Evolutionary conservation across 2,888 invertebrate species (phyloP).

Genomic region (Platycnemis pennipes): DNA sequence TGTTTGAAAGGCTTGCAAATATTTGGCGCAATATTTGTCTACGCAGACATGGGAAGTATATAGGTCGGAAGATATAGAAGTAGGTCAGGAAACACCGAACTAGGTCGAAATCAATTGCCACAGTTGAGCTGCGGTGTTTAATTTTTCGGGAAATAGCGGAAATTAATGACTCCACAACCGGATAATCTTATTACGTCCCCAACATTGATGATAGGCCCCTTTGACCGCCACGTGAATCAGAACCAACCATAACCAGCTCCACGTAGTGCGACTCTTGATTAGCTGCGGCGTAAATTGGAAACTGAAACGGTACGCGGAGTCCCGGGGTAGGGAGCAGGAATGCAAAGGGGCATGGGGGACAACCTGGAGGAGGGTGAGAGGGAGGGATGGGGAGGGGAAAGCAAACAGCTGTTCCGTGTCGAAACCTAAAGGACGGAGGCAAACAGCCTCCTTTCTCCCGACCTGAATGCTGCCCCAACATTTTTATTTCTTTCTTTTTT

Average conservation of each 20-base stretch:
- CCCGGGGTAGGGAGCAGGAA: not conserved
- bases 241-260: not conserved
- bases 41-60: not conserved
- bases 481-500: not conserved
- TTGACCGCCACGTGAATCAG: not conserved
- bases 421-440: slow-evolving; percentile 13
- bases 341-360: not conserved
- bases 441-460: slow-evolving; percentile 29
- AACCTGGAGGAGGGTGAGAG: not conserved
- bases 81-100: not conserved
- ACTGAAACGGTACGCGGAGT: not conserved
- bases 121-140: not conserved
- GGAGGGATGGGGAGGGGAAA: not conserved
- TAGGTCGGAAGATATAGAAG: not conserved
- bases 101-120: not conserved
- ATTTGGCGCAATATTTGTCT: no score
- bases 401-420: slow-evolving; percentile 36
- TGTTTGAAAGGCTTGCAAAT: no score
- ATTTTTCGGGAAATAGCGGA: not conserved
- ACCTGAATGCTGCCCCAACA: not conserved
- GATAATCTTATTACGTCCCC: not conserved
- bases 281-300: not conserved
- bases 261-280: not conserved
- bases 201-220: not conserved
- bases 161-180: not conserved